Base-by-base conservation (phyloP, 2,888 invertebrate species). In the Dendrolimus pini region DNA sequence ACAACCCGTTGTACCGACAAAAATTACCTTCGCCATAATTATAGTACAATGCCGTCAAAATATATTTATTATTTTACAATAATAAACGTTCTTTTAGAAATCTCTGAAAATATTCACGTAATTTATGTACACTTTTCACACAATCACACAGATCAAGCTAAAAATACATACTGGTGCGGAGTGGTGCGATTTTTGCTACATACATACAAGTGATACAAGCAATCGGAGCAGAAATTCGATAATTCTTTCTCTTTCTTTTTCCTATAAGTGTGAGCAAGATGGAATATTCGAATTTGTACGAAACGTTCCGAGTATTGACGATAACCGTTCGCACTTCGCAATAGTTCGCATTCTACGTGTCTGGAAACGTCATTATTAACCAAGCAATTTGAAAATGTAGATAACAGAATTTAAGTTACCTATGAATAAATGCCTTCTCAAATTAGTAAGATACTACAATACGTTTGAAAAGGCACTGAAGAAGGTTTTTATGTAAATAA, bases 21-120 rank as follows among this genome's bases (percentile, higher is more conserved):
- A 66, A 65, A 62, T 87, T 88, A 89, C 89, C 89, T 89, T 87
- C 9, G 89, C 87, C 89, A 89, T 87, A 62, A 65, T 72, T 68
- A 69, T 65, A 65, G 61, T 61, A 64, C 64, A 61, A 55, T 64
- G 69, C 67, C 69, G 64, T 66, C 47, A 47, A 47, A 47, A 47
- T 47, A 6, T 47, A 10, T 9, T 12, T 47, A 47, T 47, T 10
- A 47, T 64, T 61, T 61, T 62, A 66, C 62, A 61, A 61, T 63
- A 64, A 68, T 58, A 62, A 62, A 61, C 61, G 62, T 62, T 66
- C 70, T 74, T 73, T 78, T 78, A 69, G 75, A 80, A 74, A 76
- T 75, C 72, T 75, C 74, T 81, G 73, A 72, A 78, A 77, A 78
- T 78, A 79, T 77, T 74, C 78, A 82, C 80, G 70, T 76, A 74